Conservation (phyloP, 2,797 vertebrate species). For the Enteromius treurensis region DNA sequence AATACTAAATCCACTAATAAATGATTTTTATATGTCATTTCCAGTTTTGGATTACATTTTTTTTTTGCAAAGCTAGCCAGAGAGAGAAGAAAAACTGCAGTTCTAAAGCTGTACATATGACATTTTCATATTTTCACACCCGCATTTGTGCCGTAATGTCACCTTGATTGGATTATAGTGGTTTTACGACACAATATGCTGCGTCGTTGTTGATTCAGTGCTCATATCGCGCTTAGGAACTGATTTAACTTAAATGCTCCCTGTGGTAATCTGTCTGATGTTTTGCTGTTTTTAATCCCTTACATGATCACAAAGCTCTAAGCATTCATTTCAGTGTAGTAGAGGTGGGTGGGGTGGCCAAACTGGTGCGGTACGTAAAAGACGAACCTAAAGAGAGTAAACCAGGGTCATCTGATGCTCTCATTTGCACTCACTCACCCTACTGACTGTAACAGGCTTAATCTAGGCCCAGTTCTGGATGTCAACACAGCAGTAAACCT, state of each 20-base stretch:
- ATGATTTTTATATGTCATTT: not conserved
- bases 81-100: not conserved
- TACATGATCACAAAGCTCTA: conserved; percentile 21
- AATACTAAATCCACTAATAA: not conserved
- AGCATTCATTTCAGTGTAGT: not conserved
- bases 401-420: conserved; percentile 32
- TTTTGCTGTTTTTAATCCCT: conserved; percentile 18
- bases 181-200: conserved; percentile 35
- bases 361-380: not conserved
- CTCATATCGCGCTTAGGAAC: conserved; percentile 25
- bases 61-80: not conserved
- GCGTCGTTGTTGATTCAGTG: conserved; percentile 7
- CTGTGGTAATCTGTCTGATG: conserved; percentile 33
- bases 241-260: conserved; percentile 29
- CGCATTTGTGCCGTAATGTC: not conserved
- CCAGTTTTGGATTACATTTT: not conserved
- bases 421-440: not conserved
- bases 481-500: conserved; percentile 15
- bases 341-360: not conserved
- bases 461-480: not conserved
- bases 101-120: conserved; percentile 1
- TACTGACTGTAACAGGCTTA: conserved; percentile 22
- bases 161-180: conserved; percentile 26
- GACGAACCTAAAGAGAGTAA: conserved; percentile 22
- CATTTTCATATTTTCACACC: not conserved